phyloP scores from a whole-genome alignment of 2,888 invertebrate genomes.

The Papilio protenor region DNA sequence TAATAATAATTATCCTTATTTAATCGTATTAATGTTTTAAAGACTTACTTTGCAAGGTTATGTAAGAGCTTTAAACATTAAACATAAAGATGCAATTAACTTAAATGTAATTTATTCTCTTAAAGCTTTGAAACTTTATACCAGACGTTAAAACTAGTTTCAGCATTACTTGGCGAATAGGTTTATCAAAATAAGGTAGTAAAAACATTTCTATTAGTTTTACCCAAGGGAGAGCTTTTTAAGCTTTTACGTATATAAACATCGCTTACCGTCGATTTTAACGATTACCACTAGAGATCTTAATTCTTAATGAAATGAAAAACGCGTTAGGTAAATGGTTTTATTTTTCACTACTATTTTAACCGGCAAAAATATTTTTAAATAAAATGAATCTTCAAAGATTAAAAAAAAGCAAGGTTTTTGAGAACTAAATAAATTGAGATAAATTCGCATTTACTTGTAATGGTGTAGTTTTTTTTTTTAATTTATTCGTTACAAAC shows the following conservation, averaged over 20 bases:
- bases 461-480: too few relatives aligned
- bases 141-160: background rate
- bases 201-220: conserved; percentile 15
- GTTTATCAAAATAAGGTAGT: background rate
- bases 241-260: conserved; percentile 23
- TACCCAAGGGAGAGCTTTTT: conserved; percentile 3
- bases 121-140: background rate
- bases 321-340: background rate
- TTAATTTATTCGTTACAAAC: too few relatives aligned
- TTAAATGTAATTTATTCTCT: background rate
- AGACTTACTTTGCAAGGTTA: too few relatives aligned
- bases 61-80: too few relatives aligned
- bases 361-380: background rate
- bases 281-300: conserved; percentile 6
- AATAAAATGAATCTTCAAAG: background rate
- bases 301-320: conserved; percentile 1
- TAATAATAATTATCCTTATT: too few relatives aligned
- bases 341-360: background rate
- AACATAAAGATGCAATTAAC: background rate
- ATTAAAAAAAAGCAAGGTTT: background rate
- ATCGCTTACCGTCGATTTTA: conserved; percentile 18
- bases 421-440: background rate
- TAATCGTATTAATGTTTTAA: too few relatives aligned
- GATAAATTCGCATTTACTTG: too few relatives aligned
- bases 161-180: background rate